Percentiles rank a stretch among this genome's conserved stretches.
Evolutionary conservation across 1,140 invertebrate genomes (phyloP).

Genomic region (Atta cephalotes): DNA sequence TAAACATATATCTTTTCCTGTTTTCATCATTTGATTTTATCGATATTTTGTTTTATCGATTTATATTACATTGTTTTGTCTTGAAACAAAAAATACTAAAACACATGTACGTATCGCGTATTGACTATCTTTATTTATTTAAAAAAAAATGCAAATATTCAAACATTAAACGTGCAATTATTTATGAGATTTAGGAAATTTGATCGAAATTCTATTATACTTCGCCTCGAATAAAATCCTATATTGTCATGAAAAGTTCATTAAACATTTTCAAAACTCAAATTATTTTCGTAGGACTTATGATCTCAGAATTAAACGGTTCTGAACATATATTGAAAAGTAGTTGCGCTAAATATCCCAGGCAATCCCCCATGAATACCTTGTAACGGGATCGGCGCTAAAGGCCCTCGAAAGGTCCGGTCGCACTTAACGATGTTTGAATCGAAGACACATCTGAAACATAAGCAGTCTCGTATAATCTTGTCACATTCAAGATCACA

Average conservation of each 20-base stretch:
- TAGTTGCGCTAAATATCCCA: conserved; percentile 81
- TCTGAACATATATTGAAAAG: conserved; percentile 49
- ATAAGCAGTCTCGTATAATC: conserved; percentile 86
- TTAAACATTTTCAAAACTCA: conserved; percentile 7
- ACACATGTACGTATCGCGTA: conserved; percentile 3
- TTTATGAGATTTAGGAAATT: not conserved
- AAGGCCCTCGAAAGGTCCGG: conserved; percentile 83
- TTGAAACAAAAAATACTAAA: conserved; percentile 33
- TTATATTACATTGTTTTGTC: conserved; percentile 22
- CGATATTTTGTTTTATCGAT: conserved; percentile 41
- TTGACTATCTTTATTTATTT: not conserved
- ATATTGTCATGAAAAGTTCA: conserved; percentile 15
- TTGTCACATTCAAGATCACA: conserved; percentile 67
- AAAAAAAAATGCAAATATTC: conserved; percentile 32
- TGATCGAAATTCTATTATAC: conserved; percentile 18
- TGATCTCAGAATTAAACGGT: conserved; percentile 42
- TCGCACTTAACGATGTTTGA: conserved; percentile 83
- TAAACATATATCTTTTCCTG: conserved; percentile 49
- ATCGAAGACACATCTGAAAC: conserved; percentile 86
- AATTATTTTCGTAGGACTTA: conserved; percentile 27
- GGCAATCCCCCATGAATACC: conserved; percentile 86
- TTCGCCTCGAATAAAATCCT: conserved; percentile 14
- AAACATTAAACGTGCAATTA: not conserved
- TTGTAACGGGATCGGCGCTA: conserved; percentile 86
- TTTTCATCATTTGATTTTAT: conserved; percentile 49